These are phyloP conservation scores for Chouioia cunea DNA, from an alignment of 2,888 invertebrate species.

Conservation along the genomic window DNA sequence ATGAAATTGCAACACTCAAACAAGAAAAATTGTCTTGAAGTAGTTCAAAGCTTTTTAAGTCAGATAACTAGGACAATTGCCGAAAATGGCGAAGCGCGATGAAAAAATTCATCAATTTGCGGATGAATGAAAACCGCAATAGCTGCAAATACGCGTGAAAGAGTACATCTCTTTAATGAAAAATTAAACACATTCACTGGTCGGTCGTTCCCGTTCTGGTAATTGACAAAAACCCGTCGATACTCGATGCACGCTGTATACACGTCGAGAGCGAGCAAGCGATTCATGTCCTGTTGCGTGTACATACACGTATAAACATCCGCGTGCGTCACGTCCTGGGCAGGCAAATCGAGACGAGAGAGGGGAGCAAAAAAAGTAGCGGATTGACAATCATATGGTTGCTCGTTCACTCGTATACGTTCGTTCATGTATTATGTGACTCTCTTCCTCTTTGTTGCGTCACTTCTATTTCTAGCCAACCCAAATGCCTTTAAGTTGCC, in stretches of 20 bases:
- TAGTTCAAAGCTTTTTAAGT: too few species aligned
- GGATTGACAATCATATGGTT: slow-evolving; percentile 38
- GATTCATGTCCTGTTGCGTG: neutral
- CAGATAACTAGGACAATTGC: too few species aligned
- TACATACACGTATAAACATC: neutral
- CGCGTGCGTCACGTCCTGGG: slow-evolving; percentile 26
- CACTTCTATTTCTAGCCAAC: slow-evolving; percentile 30
- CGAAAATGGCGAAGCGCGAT: too few species aligned
- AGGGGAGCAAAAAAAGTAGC: slow-evolving; percentile 15
- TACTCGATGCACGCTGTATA: neutral
- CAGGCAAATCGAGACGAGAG: slow-evolving; percentile 21
- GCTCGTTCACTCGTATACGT: neutral
- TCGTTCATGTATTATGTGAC: neutral
- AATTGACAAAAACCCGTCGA: slow-evolving; percentile 28
- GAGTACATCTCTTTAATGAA: slow-evolving; percentile 20
- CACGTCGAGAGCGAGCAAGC: neutral
- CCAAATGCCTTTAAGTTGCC: slow-evolving; percentile 15
- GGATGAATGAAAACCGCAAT: too few species aligned
- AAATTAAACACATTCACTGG: slow-evolving; percentile 29
- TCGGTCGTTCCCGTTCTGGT: neutral
- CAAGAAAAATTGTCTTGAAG: too few species aligned
- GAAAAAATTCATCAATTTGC: too few species aligned
- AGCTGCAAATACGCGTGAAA: slow-evolving; percentile 2
- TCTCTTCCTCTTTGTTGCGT: neutral
- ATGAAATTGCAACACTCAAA: too few species aligned